Base-by-base conservation (phyloP, 2,888 invertebrate species). In the Papilio elwesi region DNA sequence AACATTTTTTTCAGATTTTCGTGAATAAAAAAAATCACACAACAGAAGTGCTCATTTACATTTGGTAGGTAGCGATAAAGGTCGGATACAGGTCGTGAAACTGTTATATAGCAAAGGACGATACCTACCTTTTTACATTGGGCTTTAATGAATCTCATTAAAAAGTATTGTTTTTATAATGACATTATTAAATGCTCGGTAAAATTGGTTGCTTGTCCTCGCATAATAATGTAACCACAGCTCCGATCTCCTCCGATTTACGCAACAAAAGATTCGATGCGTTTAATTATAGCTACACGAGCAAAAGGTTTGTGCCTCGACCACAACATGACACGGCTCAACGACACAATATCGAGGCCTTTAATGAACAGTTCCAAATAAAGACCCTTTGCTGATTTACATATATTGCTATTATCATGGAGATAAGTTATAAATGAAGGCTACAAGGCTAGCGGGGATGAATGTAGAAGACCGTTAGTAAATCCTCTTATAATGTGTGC, bases 231-330 rank as follows among this genome's bases (percentile, higher is more conserved):
- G 53, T 71, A 26, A 26, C 26, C 71, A 71, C 67, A 71, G 71
- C n/a, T 67, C 48, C 47, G 26, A 38, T 51, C 67, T 48, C 59
- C n/a, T 51, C 15, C 55, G 64, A 68, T 64, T 73, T 49, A 73
- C 68, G 57, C 68, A 65, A 69, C 51, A 73, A 65, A 69, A 69
- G 69, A 51, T 72, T 65, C 51, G 16, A 48, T 55, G 73, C 57
- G 64, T 68, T 67, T 71, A 71, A 71, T 71, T 67, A 71, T 71
- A 47, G 62, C 6, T n/a, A 67, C 57, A 62, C 43, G 59, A 13
- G 49, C 57, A 66, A 71, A 65, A 71, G 66, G 66, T 71, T 52
- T 66, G 67, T 36, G 52, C 36, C n/a, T 49, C n/a, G 36, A 6
- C 53, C 71, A 7, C 59, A 8, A 62, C 52, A 71, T 52, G 71